phyloP scores from a whole-genome alignment of 2,113 vertebrate genomes.

The Talpa occidentalis region DNA sequence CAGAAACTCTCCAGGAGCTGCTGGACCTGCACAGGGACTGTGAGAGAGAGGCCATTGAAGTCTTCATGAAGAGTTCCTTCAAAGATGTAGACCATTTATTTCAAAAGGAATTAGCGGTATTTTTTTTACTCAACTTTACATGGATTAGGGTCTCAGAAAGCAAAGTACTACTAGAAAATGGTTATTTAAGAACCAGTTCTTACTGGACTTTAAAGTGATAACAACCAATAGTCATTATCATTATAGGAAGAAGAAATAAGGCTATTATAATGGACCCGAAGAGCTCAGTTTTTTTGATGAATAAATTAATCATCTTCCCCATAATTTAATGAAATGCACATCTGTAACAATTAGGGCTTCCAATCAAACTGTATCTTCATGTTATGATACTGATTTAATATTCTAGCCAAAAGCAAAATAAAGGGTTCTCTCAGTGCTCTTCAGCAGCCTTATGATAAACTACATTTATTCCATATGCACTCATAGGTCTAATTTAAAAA shows the following conservation, averaged over 20 bases:
- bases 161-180: neutral
- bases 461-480: neutral
- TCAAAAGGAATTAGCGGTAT: slow-evolving; percentile 72
- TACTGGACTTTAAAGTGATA: too few relatives aligned
- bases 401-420: neutral
- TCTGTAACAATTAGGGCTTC: neutral
- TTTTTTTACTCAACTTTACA: neutral
- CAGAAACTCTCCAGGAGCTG: slow-evolving; percentile 59
- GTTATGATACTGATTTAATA: neutral
- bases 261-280: neutral
- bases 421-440: neutral
- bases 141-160: neutral
- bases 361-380: neutral
- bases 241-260: too few relatives aligned
- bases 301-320: neutral
- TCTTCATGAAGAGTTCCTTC: slow-evolving; percentile 78
- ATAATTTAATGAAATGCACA: neutral
- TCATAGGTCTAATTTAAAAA: neutral
- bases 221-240: too few relatives aligned
- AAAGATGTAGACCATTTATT: slow-evolving; percentile 65
- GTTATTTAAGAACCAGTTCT: neutral
- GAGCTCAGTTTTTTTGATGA: neutral
- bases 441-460: neutral
- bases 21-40: slow-evolving; percentile 53
- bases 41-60: slow-evolving; percentile 57